Percentiles rank a stretch among this genome's conserved stretches.
These are phyloP conservation scores for Palythoa heliodiscus DNA, from an alignment of 92 coral and sea anemone species.

Conservation along the genomic window DNA sequence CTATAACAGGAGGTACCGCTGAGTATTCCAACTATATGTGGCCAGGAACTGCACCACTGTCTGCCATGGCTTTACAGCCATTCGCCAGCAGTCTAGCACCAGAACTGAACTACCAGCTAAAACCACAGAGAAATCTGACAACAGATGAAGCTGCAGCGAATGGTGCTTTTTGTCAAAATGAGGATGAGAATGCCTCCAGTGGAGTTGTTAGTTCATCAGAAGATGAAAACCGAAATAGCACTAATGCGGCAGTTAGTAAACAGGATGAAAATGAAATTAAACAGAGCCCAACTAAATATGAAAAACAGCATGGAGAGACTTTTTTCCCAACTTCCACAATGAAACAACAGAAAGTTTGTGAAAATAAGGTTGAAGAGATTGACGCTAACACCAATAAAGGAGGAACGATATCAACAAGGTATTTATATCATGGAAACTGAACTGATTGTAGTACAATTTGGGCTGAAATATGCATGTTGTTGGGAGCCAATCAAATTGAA, in stretches of 20 bases:
- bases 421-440: neutral
- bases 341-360: neutral
- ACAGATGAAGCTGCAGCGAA: neutral
- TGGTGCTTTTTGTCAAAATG: conserved; percentile 11
- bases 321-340: neutral
- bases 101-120: conserved; percentile 13
- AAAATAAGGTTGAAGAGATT: neutral
- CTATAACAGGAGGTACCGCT: neutral
- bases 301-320: neutral
- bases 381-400: neutral
- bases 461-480: too few relatives aligned
- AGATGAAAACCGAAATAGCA: neutral
- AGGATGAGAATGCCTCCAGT: neutral
- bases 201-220: neutral
- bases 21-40: conserved; percentile 21
- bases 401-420: neutral
- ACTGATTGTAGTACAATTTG: too few relatives aligned
- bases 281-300: neutral
- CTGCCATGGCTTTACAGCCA: conserved; percentile 46
- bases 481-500: too few relatives aligned
- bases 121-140: conserved; percentile 3
- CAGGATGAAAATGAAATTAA: neutral
- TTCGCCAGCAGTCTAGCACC: conserved; percentile 14
- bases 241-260: neutral
- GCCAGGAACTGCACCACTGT: conserved; percentile 29